Base-by-base conservation (phyloP, 2,797 vertebrate species). In the Sphenodon punctatus region DNA sequence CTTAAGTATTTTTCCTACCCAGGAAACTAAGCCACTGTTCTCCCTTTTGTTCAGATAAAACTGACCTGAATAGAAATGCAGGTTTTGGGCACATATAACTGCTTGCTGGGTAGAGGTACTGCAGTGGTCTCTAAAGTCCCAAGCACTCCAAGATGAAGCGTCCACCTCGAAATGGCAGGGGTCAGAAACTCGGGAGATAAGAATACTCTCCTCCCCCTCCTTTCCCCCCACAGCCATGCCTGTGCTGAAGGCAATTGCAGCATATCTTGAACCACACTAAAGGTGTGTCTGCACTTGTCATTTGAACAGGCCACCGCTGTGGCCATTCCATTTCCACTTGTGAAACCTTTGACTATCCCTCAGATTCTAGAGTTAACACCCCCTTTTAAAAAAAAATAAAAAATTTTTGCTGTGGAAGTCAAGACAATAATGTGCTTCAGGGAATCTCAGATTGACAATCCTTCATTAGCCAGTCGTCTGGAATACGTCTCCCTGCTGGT, bases 41-140 rank as follows among this genome's bases (percentile, higher is more conserved):
- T n/a, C n/a, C 14, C n/a, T n/a, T n/a, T n/a, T 30, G 14, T 6
- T 51, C 8, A 2, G 48, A 51, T n/a, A n/a, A n/a, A n/a, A n/a
- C n/a, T n/a, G n/a, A n/a, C n/a, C n/a, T n/a, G n/a, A n/a, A n/a
- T n/a, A n/a, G n/a, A n/a, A n/a, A n/a, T n/a, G n/a, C n/a, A n/a
- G n/a, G n/a, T n/a, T n/a, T n/a, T n/a, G n/a, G n/a, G n/a, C n/a
- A n/a, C n/a, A n/a, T n/a, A n/a, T n/a, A n/a, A n/a, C n/a, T n/a
- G n/a, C n/a, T n/a, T n/a, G n/a, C n/a, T 20, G 25, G 20, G 4
- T 17, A 0, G 5, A 22, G 12, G 1, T 1, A 15, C 65, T 23
- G 56, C 68, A 38, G 19, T 46, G 4, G 8, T 15, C 17, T 38
- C 46, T 65, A 39, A 39, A 34, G n/a, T n/a, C n/a, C n/a, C n/a